Evolutionary conservation across 2,888 invertebrate species (phyloP), one percentile per base, ranked within the genome.

Genomic region (Cataglyphis cursor): DNA sequence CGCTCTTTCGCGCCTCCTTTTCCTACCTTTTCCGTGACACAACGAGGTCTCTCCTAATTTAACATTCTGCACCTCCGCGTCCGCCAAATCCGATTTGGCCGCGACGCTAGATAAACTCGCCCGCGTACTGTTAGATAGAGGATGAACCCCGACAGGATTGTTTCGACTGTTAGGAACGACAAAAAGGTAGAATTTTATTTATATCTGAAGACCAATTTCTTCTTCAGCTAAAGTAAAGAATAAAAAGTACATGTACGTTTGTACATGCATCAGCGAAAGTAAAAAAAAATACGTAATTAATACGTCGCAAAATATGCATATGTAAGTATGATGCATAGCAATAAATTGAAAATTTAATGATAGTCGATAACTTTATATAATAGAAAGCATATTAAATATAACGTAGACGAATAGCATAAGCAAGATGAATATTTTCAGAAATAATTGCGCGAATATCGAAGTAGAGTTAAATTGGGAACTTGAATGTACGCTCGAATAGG

Each of bases 41-140:
- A 81, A n/a, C 80, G 48, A 72, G 74, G 82, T 78, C 68, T 70
- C 72, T 85, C 82, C 86, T 90, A 87, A 90, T 90, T 90, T 88
- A 88, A 85, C 88, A 89, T 90, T 90, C 87, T 68, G 68, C 78
- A 72, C 66, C 81, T 86, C 65, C 73, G 84, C 82, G 48, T 85
- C 54, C 31, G 82, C 72, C 59, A 86, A 90, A 90, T 90, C 84
- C 81, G 87, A 90, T 90, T 90, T 90, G 66, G 72, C 76, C 75
- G 70, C 51, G 84, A 81, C 83, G 82, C 83, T 83, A 84, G 86
- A 87, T 88, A 86, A 90, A 89, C 85, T 85, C 81, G 54, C 66
- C 75, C 66, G 51, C 41, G 62, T 72, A 54, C 21, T 44, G 65
- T 61, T 76, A 61, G 70, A 57, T 48, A 62, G 38, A 74, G 81